Evolutionary conservation across 1,140 invertebrate species (phyloP).

Genomic region (Megathymus violae): DNA sequence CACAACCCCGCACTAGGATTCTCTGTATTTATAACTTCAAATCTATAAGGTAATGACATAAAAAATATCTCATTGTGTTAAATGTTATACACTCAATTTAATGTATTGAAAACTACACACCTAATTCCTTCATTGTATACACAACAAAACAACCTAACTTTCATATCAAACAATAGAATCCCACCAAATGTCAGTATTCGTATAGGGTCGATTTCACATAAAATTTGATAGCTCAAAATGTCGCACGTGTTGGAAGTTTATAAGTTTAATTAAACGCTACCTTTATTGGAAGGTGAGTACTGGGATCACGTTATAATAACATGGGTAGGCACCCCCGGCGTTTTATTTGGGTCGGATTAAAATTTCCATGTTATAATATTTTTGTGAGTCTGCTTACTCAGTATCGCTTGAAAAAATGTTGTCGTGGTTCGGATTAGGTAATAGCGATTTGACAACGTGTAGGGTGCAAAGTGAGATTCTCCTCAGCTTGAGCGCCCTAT

Average conservation of each 20-base stretch:
- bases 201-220: slow-evolving; percentile 34
- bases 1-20: no score
- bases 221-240: slow-evolving; percentile 37
- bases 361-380: slow-evolving; percentile 23
- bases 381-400: neutral
- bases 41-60: no score
- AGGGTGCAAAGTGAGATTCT: no score
- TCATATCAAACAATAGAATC: neutral
- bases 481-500: no score
- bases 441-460: neutral
- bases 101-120: neutral
- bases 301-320: slow-evolving; percentile 23
- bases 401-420: neutral
- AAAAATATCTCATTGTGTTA: no score
- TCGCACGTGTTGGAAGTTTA: slow-evolving; percentile 43
- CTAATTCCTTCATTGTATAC: neutral
- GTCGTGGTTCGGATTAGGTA: neutral
- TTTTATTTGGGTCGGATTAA: slow-evolving; percentile 30
- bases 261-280: slow-evolving; percentile 47
- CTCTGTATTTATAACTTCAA: no score
- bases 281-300: slow-evolving; percentile 32
- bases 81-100: no score
- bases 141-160: neutral
- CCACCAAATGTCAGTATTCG: neutral
- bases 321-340: slow-evolving; percentile 7